Base-by-base conservation (phyloP, 2,888 invertebrate species). In the Yponomeuta sedellus region DNA sequence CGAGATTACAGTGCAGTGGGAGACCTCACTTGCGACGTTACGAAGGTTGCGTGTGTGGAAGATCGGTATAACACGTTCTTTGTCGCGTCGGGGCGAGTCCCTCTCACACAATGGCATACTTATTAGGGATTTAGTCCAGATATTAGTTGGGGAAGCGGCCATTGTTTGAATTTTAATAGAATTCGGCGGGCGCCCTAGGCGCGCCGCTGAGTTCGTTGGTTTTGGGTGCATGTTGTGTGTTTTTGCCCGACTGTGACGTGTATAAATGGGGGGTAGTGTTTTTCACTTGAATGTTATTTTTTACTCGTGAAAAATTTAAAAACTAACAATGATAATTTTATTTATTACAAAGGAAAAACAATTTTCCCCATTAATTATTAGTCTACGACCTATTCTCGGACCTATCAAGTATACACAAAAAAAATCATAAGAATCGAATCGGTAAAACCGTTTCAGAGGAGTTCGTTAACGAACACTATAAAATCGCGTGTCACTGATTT, bases 101-200 rank as follows among this genome's bases (percentile, higher is more conserved):
- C 91, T 90, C 89, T 88, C 90, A 84, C 84, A 89, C 91, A 90
- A 90, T 90, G 89, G 91, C 89, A 89, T 90, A 91, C 91, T 91
- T 91, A 91, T 91, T 90, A 91, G 91, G 90, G 91, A 90, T 90
- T 90, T 90, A 90, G 90, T 90, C 87, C 91, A 89, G 91, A 89
- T 91, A 91, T 90, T 90, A 91, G 90, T 90, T 90, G 88, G 90
- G 90, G 91, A 87, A 87, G 86, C 80, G 76, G 84, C 84, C 78
- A 89, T 91, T 90, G 91, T 91, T 90, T 88, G 88, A 84, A 83
- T 86, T 88, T 90, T 89, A 89, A 90, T 91, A 87, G 89, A 90
- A 91, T 90, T 83, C 85, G 78, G 78, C 16, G 77, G 77, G 78
- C 86, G 76, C 90, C 85, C 86, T 85, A 79, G 85, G 86, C 81